A percentile compares a stretch with the other conserved stretches of the same genome.
Evolutionary conservation across 2,797 vertebrate genomes (phyloP).

Genomic region (Lophius americanus): DNA sequence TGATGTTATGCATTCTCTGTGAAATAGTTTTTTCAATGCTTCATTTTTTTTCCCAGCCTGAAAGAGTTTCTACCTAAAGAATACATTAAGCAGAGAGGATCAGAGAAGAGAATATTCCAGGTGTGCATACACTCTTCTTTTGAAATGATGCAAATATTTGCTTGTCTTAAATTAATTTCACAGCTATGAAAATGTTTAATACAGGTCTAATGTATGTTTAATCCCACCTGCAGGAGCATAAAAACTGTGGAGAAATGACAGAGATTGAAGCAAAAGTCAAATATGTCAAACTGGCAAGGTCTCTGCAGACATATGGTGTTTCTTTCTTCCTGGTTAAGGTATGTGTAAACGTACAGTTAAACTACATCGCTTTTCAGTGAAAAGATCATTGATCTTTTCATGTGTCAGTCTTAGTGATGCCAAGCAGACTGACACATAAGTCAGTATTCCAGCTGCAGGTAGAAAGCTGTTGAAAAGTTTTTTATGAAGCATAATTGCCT

Average conservation of each 20-base stretch:
- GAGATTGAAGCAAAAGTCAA: conserved; percentile 98
- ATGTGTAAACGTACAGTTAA: conserved; percentile 26
- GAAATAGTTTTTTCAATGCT: conserved; percentile 4
- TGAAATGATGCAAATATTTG: not conserved
- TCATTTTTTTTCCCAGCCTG: conserved; percentile 78
- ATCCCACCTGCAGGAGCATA: conserved; percentile 88
- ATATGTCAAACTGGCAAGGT: conserved; percentile 95
- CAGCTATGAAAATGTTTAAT: conserved; percentile 2
- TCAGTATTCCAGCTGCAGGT: conserved; percentile 7
- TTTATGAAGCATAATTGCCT: not conserved
- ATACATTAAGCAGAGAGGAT: conserved; percentile 96
- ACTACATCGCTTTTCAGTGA: conserved; percentile 1
- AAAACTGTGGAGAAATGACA: conserved; percentile 95
- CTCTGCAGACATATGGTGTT: conserved; percentile 93
- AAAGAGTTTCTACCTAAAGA: conserved; percentile 99
- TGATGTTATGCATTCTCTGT: not conserved
- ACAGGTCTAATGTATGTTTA: conserved; percentile 8
- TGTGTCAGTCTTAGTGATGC: too few species aligned
- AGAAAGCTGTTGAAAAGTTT: conserved; percentile 30
- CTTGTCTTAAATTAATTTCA: not conserved
- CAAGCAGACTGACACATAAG: not conserved
- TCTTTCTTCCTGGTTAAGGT: conserved; percentile 99
- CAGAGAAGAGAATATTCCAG: conserved; percentile 98
- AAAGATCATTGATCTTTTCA: conserved; percentile 2
- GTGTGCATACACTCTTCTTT: conserved; percentile 69